These are phyloP conservation scores for Catharus ustulatus DNA, from an alignment of 2,797 vertebrate genomes.

Conservation along the genomic window DNA sequence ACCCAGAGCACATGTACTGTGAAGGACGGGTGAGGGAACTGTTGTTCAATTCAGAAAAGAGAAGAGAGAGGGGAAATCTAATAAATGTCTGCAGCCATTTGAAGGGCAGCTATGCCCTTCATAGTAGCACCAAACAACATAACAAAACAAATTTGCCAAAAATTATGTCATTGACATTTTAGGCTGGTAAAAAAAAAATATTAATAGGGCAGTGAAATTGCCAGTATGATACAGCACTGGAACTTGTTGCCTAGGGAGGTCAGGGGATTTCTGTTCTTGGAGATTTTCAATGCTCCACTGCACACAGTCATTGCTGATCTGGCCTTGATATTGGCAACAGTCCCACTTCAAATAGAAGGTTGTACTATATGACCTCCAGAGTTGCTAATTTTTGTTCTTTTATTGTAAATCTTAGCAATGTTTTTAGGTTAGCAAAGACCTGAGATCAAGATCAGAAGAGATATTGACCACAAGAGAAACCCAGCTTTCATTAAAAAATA, in stretches of 20 bases:
- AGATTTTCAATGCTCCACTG: not conserved
- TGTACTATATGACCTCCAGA: not conserved
- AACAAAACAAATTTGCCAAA: not conserved
- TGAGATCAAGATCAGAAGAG: not conserved
- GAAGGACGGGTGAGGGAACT: not conserved
- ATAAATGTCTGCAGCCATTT: not conserved
- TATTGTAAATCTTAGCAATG: not conserved
- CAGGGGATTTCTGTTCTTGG: not conserved
- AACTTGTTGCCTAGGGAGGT: not conserved
- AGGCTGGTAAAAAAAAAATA: not conserved
- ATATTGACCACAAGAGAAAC: not conserved
- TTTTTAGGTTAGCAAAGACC: not conserved
- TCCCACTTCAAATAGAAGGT: not conserved
- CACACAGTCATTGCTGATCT: not conserved
- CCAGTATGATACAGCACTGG: not conserved
- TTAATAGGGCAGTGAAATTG: not conserved
- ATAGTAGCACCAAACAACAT: not conserved
- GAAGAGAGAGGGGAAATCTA: not conserved
- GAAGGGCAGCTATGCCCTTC: not conserved
- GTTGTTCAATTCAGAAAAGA: not conserved
- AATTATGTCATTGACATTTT: not conserved
- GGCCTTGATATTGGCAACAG: not conserved
- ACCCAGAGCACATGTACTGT: not conserved
- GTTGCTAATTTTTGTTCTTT: not conserved
- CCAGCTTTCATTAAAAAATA: not conserved